Evolutionary conservation across 2,797 vertebrate species (phyloP).

Genomic region (Poliocrania exsul): DNA sequence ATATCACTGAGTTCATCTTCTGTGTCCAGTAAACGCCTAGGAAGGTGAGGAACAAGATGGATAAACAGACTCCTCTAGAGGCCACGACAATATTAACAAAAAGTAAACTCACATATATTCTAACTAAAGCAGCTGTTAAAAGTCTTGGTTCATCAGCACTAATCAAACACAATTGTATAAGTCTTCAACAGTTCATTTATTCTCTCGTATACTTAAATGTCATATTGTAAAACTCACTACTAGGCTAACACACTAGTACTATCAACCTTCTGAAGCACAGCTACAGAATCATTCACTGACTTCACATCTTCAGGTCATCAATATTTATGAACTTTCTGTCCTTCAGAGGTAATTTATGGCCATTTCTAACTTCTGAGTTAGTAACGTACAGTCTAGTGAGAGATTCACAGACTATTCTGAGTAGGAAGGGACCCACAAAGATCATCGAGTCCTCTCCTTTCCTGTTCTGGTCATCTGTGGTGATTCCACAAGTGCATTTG

Average conservation of each 20-base stretch:
- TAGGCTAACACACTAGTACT: background rate
- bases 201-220: background rate
- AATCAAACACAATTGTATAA: background rate
- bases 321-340: background rate
- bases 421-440: no score
- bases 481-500: background rate
- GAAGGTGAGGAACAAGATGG: background rate
- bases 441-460: background rate
- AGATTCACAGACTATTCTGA: no score
- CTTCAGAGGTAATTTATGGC: background rate
- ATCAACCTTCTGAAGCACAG: background rate
- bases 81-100: background rate
- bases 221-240: background rate
- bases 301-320: background rate
- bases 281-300: background rate
- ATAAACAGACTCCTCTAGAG: background rate
- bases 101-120: background rate
- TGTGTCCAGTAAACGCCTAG: constrained; percentile 86
- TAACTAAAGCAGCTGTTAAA: background rate
- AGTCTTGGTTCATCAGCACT: background rate
- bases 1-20: constrained; percentile 94
- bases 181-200: background rate
- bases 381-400: background rate
- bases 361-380: background rate
- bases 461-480: background rate